Evolutionary conservation across 2,797 vertebrate species (phyloP).

Genomic region (Synanceia verrucosa): DNA sequence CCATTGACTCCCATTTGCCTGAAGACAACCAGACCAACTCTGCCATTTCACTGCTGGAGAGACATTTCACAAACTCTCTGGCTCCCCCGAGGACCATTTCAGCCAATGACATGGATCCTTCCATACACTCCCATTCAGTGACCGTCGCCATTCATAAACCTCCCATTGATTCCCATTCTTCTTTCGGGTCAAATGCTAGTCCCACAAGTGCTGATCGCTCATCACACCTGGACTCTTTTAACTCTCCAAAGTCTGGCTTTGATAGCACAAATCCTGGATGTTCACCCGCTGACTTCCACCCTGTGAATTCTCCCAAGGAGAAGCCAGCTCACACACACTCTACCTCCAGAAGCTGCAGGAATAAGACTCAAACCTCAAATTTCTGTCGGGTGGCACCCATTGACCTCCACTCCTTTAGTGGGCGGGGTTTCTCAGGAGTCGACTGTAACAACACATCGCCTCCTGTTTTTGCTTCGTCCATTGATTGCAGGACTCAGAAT

Average conservation of each 20-base stretch:
- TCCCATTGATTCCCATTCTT: background rate
- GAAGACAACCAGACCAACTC: background rate
- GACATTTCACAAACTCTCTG: background rate
- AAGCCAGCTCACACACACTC: background rate
- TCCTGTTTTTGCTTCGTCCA: background rate
- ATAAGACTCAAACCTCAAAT: background rate
- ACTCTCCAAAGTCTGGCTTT: background rate
- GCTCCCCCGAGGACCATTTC: background rate
- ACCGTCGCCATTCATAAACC: too few relatives aligned
- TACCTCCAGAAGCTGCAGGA: slow-evolving; percentile 11
- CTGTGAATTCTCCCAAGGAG: slow-evolving; percentile 18
- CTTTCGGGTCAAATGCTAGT: background rate
- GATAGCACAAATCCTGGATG: rapidly evolving
- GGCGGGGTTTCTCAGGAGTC: slow-evolving; percentile 23
- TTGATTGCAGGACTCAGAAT: background rate
- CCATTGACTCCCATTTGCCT: background rate
- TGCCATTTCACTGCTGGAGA: slow-evolving; percentile 15
- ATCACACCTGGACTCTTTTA: background rate
- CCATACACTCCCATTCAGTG: background rate
- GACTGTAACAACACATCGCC: background rate
- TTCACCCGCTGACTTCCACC: background rate
- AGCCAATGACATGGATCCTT: background rate
- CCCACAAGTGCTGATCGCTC: background rate
- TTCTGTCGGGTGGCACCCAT: background rate
- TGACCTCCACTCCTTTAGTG: slow-evolving; percentile 1